Percentiles rank a stretch among this genome's conserved stretches.
Conservation (phyloP, 2,113 vertebrate species). For the Apodemus speciosus region DNA sequence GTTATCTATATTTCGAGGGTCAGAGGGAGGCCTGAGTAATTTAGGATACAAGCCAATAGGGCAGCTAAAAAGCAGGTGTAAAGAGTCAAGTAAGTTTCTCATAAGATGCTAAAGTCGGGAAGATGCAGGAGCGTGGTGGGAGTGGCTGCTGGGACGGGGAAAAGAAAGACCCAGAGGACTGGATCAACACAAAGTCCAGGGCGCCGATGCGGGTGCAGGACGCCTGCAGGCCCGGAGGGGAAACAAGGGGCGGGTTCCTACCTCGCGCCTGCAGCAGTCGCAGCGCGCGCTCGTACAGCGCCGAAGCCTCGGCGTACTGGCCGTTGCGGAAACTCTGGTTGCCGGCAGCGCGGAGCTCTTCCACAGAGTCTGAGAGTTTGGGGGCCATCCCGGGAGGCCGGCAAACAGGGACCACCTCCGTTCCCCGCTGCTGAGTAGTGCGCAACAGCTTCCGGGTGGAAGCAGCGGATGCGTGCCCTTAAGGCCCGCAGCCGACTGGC, state of each 20-base stretch:
- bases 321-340: slow-evolving; percentile 92
- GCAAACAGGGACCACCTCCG: neutral
- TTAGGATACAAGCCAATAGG: neutral
- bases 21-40: neutral
- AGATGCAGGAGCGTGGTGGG: neutral
- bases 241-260: slow-evolving; percentile 63
- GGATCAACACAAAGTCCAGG: neutral
- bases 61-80: neutral
- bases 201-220: neutral
- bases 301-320: slow-evolving; percentile 91
- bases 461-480: accelerated
- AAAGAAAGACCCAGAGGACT: neutral
- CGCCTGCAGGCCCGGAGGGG: neutral
- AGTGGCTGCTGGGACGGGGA: neutral
- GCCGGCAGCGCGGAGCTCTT: slow-evolving; percentile 88
- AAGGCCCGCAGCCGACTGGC: neutral
- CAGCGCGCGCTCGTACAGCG: slow-evolving; percentile 91
- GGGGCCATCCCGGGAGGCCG: slow-evolving; percentile 84
- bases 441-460: neutral
- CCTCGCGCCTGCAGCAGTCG: slow-evolving; percentile 86
- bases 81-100: slow-evolving; percentile 33
- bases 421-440: neutral
- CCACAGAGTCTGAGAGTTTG: slow-evolving; percentile 83
- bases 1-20: neutral
- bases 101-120: neutral